phyloP scores from a whole-genome alignment of 2,113 vertebrate species.

The Ptyas mucosa region DNA sequence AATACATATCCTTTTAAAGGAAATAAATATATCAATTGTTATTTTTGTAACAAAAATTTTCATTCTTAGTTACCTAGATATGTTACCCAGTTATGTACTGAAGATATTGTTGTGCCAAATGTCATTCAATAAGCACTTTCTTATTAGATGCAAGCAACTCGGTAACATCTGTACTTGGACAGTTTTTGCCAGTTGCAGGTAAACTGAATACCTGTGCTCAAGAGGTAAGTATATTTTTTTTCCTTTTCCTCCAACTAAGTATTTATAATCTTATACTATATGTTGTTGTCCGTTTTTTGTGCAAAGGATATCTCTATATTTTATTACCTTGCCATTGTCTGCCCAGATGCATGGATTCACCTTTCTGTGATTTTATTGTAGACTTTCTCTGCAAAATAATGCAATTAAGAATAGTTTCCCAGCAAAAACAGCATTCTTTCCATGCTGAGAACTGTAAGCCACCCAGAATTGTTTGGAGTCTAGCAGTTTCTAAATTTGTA shows the following conservation, averaged over 20 bases:
- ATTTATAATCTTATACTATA: background rate
- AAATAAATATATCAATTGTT: background rate
- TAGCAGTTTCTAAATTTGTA: background rate
- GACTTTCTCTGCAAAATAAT: background rate
- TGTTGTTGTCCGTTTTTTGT: background rate
- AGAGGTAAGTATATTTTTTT: slow-evolving; percentile 50
- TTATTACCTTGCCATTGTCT: background rate
- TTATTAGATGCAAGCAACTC: slow-evolving; percentile 55
- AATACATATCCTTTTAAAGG: background rate
- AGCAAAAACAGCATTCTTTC: background rate
- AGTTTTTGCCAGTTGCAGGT: slow-evolving; percentile 53
- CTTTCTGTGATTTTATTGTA: background rate
- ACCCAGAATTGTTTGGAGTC: background rate
- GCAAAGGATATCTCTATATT: background rate
- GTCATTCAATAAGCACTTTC: slow-evolving; percentile 27
- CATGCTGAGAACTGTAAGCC: background rate
- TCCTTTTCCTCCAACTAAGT: background rate
- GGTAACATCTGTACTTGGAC: slow-evolving; percentile 48
- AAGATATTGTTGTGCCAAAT: background rate
- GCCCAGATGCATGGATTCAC: background rate
- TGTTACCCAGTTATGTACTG: background rate
- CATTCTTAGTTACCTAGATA: background rate
- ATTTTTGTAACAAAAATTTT: background rate
- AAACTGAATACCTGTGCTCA: slow-evolving; percentile 57
- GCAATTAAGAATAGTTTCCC: background rate